A percentile compares a stretch with the other conserved stretches of the same genome.
Conservation (phyloP, 2,113 vertebrate genomes). For the Pterocles burchelli region DNA sequence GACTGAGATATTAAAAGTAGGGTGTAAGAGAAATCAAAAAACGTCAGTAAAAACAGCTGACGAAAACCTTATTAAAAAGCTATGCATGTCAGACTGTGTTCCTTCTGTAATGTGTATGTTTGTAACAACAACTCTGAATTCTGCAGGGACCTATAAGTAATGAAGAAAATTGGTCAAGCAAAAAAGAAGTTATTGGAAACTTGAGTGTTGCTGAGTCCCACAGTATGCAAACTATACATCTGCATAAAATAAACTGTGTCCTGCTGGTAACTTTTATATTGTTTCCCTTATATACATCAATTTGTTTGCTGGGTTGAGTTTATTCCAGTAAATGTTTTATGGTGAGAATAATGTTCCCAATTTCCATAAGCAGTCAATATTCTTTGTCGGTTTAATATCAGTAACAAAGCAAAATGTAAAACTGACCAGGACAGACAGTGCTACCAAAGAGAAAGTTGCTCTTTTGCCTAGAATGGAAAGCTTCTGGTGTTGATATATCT, state of each 20-base stretch:
- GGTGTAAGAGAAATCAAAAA: slow-evolving; percentile 4
- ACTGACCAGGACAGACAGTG: not conserved
- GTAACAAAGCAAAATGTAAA: not conserved
- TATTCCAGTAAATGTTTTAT: not conserved
- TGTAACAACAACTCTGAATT: slow-evolving; percentile 29
- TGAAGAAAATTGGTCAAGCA: slow-evolving; percentile 41
- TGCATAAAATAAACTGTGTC: slow-evolving; percentile 47
- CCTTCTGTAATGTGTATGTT: slow-evolving; percentile 33
- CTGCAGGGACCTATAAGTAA: slow-evolving; percentile 33
- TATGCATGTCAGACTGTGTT: not conserved
- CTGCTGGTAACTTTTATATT: slow-evolving; percentile 3
- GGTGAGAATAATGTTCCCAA: not conserved
- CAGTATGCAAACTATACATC: slow-evolving; percentile 5
- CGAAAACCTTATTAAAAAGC: slow-evolving; percentile 48
- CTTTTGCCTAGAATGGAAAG: not conserved
- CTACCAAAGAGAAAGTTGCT: not conserved
- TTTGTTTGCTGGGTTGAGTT: not conserved
- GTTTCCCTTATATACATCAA: not conserved
- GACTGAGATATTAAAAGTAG: not conserved
- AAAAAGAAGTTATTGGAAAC: slow-evolving; percentile 49
- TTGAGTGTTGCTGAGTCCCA: slow-evolving; percentile 17
- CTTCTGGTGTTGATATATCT: not conserved
- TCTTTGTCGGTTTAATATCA: not conserved
- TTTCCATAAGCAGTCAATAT: not conserved
- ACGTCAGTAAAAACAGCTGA: slow-evolving; percentile 17